Percentiles rank a stretch among this genome's conserved stretches.
These are phyloP conservation scores for Conopomorpha cramerella DNA, from an alignment of 1,140 invertebrate species.

Conservation along the genomic window DNA sequence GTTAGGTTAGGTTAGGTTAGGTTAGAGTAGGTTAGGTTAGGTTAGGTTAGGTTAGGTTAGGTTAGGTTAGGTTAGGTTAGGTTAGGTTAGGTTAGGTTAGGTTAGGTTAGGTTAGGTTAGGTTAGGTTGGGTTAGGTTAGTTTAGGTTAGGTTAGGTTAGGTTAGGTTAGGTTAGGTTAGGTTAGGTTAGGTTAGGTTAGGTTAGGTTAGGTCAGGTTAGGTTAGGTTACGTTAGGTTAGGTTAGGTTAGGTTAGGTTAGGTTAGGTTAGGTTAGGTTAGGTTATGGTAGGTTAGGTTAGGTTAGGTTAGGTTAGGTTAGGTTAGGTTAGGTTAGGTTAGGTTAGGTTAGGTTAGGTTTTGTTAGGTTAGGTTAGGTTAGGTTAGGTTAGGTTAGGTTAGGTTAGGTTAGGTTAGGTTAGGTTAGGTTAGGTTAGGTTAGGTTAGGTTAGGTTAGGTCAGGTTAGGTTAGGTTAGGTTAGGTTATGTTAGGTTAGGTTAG, in stretches of 20 bases:
- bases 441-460: conserved; percentile 5
- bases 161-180: conserved; percentile 5
- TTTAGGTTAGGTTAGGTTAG: conserved; percentile 4
- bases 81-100: conserved; percentile 21
- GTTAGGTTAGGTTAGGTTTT: conserved; percentile 4
- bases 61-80: conserved; percentile 29
- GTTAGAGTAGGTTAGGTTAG: conserved; percentile 10
- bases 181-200: conserved; percentile 4
- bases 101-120: conserved; percentile 19
- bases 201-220: conserved; percentile 4
- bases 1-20: conserved; percentile 31
- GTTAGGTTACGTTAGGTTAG: conserved; percentile 3
- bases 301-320: conserved; percentile 4
- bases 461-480: conserved; percentile 1
- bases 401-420: conserved; percentile 3
- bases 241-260: conserved; percentile 4
- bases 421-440: conserved; percentile 9
- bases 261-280: conserved; percentile 5
- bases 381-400: conserved; percentile 4
- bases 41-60: conserved; percentile 23
- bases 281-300: conserved; percentile 3
- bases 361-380: conserved; percentile 5
- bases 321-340: conserved; percentile 4
- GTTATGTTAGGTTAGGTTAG: not conserved
- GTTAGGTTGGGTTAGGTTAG: conserved; percentile 4